A percentile compares a stretch with the other conserved stretches of the same genome.
Evolutionary conservation across 2,113 vertebrate genomes (phyloP).

Genomic region (Amphiprion ocellaris): DNA sequence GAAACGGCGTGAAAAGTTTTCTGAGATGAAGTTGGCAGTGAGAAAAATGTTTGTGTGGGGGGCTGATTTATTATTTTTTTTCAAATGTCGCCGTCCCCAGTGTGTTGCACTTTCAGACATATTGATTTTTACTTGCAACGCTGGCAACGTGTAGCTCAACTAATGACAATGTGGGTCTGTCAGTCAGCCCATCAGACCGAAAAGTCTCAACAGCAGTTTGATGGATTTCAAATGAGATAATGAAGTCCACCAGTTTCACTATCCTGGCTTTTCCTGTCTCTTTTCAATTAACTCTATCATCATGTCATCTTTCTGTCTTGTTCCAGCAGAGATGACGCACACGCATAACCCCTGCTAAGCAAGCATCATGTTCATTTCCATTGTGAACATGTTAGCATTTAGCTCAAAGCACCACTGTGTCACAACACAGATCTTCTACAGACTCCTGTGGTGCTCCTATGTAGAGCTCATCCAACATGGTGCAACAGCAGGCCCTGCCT

Average conservation of each 20-base stretch:
- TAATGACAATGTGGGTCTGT: not conserved
- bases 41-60: not conserved
- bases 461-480: conserved; percentile 16
- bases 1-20: not conserved
- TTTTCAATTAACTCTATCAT: not conserved
- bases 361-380: not conserved
- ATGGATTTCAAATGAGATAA: too few relatives aligned
- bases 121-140: not conserved
- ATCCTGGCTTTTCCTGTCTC: not conserved
- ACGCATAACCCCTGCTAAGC: not conserved
- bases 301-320: not conserved
- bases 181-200: not conserved
- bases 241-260: too few relatives aligned
- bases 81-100: not conserved
- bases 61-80: not conserved
- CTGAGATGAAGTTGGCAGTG: not conserved
- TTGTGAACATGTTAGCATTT: not conserved
- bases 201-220: not conserved
- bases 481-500: conserved; percentile 26
- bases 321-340: not conserved
- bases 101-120: not conserved
- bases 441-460: conserved; percentile 6
- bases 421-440: not conserved
- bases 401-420: conserved; percentile 7
- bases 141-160: not conserved